Conservation (phyloP, 2,888 invertebrate species). For the Drosophila sordidula region DNA sequence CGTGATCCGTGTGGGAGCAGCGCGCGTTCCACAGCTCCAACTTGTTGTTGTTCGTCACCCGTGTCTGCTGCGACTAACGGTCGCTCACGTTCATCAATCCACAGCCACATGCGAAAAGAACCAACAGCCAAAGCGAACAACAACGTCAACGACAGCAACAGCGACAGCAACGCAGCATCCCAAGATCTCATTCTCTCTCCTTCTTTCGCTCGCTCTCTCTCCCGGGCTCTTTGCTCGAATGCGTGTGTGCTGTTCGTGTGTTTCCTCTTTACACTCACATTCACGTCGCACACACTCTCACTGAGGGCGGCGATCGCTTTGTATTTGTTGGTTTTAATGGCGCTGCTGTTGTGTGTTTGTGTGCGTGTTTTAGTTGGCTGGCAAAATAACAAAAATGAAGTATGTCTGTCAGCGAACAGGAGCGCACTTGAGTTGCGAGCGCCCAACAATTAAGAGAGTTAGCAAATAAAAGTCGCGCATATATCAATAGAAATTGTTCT, state of each 20-base stretch:
- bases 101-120: slow-evolving; percentile 57
- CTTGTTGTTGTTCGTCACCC: slow-evolving; percentile 83
- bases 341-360: slow-evolving; percentile 62
- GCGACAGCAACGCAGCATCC: slow-evolving; percentile 58
- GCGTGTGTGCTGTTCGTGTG: slow-evolving; percentile 32
- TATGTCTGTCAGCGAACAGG: slow-evolving; percentile 60
- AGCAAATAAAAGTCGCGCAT: not conserved
- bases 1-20: slow-evolving; percentile 49
- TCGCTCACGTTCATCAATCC: slow-evolving; percentile 60
- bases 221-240: slow-evolving; percentile 17
- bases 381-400: slow-evolving; percentile 77
- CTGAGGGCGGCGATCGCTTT: slow-evolving; percentile 64
- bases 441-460: not conserved
- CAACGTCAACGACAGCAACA: slow-evolving; percentile 38
- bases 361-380: slow-evolving; percentile 43
- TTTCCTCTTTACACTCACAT: slow-evolving; percentile 55
- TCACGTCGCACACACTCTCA: slow-evolving; percentile 45
- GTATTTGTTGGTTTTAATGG: slow-evolving; percentile 81
- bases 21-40: slow-evolving; percentile 65
- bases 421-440: slow-evolving; percentile 21
- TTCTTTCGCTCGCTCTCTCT: slow-evolving; percentile 36
- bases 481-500: not conserved
- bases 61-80: slow-evolving; percentile 83
- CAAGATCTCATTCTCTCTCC: slow-evolving; percentile 51
- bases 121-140: slow-evolving; percentile 43